These are phyloP conservation scores for Diadegma fenestrale DNA, from an alignment of 2,888 invertebrate species.

Conservation along the genomic window DNA sequence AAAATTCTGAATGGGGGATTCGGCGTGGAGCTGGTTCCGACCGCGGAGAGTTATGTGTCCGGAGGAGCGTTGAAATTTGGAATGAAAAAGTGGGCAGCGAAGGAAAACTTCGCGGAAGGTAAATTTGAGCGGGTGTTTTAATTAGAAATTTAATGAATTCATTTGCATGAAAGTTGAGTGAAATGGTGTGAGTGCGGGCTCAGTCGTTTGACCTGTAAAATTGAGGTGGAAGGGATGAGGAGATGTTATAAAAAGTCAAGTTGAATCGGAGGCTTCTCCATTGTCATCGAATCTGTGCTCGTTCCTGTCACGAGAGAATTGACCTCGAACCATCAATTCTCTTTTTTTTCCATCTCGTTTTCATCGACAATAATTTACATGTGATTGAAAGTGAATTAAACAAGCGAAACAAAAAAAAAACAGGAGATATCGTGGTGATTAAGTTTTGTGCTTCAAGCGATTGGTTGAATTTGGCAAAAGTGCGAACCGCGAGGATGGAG, in stretches of 20 bases:
- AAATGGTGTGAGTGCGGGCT: slow-evolving; percentile 49
- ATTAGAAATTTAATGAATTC: slow-evolving; percentile 67
- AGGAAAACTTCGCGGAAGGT: slow-evolving; percentile 27
- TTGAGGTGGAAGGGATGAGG: slow-evolving; percentile 44
- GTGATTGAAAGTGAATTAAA: slow-evolving; percentile 42
- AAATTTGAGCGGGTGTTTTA: slow-evolving; percentile 61
- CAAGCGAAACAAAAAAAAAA: slow-evolving; percentile 2
- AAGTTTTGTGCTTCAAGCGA: slow-evolving; percentile 41
- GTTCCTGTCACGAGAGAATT: slow-evolving; percentile 45
- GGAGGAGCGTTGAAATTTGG: neutral
- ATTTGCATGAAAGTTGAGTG: slow-evolving; percentile 68
- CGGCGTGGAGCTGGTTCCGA: neutral
- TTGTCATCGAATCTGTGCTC: slow-evolving; percentile 52
- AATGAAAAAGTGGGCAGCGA: neutral
- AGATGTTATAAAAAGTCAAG: slow-evolving; percentile 68
- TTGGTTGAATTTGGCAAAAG: slow-evolving; percentile 26
- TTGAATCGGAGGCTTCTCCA: slow-evolving; percentile 51
- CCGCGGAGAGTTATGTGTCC: neutral
- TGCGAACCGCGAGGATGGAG: slow-evolving; percentile 55
- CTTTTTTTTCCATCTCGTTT: neutral
- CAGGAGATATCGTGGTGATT: slow-evolving; percentile 41
- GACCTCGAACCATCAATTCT: slow-evolving; percentile 22
- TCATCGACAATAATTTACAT: slow-evolving; percentile 17
- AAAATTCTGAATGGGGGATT: neutral
- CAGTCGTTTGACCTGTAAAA: slow-evolving; percentile 19